phyloP scores from a whole-genome alignment of 2,888 invertebrate species.

The Acanthosepion pharaonis region DNA sequence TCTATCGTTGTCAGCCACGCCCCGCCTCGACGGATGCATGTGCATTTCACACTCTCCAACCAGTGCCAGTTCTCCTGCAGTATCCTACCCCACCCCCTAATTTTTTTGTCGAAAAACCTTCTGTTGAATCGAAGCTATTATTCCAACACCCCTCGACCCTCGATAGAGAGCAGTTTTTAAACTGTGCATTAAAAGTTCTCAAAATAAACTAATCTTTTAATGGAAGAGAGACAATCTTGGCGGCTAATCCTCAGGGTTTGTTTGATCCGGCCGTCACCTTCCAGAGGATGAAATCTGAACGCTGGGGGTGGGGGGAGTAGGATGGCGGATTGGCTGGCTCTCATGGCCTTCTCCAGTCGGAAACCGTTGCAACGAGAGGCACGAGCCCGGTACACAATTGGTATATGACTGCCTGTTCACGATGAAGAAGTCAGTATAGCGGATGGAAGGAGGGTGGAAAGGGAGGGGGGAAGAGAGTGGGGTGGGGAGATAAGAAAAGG shows the following conservation, averaged over 20 bases:
- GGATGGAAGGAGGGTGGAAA: too few relatives aligned
- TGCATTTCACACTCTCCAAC: too few relatives aligned
- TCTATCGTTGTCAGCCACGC: too few relatives aligned
- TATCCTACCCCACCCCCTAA: too few relatives aligned
- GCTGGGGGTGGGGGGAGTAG: not conserved
- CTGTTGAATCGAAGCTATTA: constrained; percentile 12
- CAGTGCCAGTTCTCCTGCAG: too few relatives aligned
- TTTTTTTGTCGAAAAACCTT: not conserved
- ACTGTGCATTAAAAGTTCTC: constrained; percentile 33
- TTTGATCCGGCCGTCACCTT: not conserved
- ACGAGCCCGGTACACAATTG: too few relatives aligned
- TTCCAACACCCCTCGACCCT: not conserved
- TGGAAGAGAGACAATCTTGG: constrained; percentile 22
- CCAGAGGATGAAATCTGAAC: not conserved
- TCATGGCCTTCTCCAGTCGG: not conserved
- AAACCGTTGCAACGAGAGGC: too few relatives aligned
- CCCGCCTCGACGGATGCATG: too few relatives aligned
- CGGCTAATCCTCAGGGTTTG: constrained; percentile 20
- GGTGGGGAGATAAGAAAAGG: too few relatives aligned
- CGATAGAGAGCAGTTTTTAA: not conserved
- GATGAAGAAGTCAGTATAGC: too few relatives aligned
- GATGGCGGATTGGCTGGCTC: not conserved
- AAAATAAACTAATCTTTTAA: constrained; percentile 33
- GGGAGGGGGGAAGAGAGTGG: too few relatives aligned
- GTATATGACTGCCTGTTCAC: too few relatives aligned